Evolutionary conservation across 1,140 invertebrate genomes (phyloP), one percentile per base, ranked within the genome.

Genomic region (Akabosia matsudoensis): DNA sequence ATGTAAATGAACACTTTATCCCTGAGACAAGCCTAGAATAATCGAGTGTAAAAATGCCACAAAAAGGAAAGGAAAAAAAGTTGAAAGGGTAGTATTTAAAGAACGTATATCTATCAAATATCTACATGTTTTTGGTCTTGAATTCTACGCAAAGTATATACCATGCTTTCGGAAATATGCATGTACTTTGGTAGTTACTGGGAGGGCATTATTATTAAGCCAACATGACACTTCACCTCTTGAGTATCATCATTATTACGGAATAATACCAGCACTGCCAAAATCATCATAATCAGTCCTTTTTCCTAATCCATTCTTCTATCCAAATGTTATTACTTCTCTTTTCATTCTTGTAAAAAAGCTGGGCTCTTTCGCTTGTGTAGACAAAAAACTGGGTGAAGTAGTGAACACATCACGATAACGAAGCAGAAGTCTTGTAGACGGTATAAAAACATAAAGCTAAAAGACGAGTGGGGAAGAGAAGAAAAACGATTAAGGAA

Each of bases 141-240:
- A n/a, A n/a, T n/a, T n/a, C n/a, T n/a, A n/a, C 37, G 37, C 18
- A 45, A 45, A 45, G 18, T 45, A 45, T 7, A 45, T 7, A 45
- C 37, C 37, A 45, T 45, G n/a, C n/a, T n/a, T n/a, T n/a, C n/a
- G n/a, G n/a, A n/a, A n/a, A n/a, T n/a, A n/a, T n/a, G n/a, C n/a
- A n/a, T n/a, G n/a, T n/a, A n/a, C n/a, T n/a, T n/a, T n/a, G n/a
- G n/a, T n/a, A n/a, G n/a, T n/a, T n/a, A n/a, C n/a, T n/a, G n/a
- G 61, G 28, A 30, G 61, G 61, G 61, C 24, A 67, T 67, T 67
- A 67, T 67, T 67, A 67, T 67, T 67, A 67, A 67, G 61, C 61
- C 31, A 67, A 67, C 61, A 67, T 67, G 61, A 67, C 61, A 67
- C 61, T 67, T 67, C 28, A 67, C 61, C 61, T 67, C 61, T 30